phyloP scores from a whole-genome alignment of 2,113 vertebrate genomes.

The Puntigrus tetrazona region DNA sequence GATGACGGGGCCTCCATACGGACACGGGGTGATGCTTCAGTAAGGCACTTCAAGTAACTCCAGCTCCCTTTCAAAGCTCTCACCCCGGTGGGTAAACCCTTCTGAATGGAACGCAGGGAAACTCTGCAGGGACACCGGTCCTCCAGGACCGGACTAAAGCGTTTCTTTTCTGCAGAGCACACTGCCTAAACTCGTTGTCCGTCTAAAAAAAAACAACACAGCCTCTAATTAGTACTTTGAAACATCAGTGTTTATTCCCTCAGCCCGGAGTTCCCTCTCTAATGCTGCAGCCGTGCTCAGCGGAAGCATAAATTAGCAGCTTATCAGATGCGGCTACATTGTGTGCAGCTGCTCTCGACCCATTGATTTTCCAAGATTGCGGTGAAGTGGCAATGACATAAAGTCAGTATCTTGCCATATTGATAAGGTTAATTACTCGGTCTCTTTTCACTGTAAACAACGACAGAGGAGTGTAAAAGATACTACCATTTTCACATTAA shows the following conservation, averaged over 20 bases:
- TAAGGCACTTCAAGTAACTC: too few relatives aligned
- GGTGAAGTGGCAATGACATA: constrained; percentile 45
- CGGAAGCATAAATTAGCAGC: constrained; percentile 34
- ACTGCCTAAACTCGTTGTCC: constrained; percentile 26
- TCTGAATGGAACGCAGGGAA: too few relatives aligned
- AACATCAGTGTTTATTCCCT: constrained; percentile 49
- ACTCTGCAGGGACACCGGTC: too few relatives aligned
- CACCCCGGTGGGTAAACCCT: too few relatives aligned
- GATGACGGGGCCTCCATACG: too few relatives aligned
- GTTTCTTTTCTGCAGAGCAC: neutral
- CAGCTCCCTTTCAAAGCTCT: too few relatives aligned
- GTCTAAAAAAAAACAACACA: constrained; percentile 38
- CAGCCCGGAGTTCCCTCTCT: constrained; percentile 29
- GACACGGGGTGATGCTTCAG: too few relatives aligned
- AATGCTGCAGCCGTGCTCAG: constrained; percentile 20
- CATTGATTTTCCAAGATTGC: constrained; percentile 51
- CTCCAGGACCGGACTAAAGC: too few relatives aligned
- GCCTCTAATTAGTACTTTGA: constrained; percentile 47
- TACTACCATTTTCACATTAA: neutral
- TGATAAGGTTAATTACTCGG: constrained; percentile 57
- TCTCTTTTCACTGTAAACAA: constrained; percentile 6
- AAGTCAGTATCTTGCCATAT: constrained; percentile 55
- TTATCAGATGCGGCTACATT: constrained; percentile 23
- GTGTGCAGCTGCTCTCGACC: constrained; percentile 40
- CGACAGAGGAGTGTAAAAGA: constrained; percentile 7